Base-by-base conservation (phyloP, 1,140 invertebrate genomes). In the Cydia splendana region DNA sequence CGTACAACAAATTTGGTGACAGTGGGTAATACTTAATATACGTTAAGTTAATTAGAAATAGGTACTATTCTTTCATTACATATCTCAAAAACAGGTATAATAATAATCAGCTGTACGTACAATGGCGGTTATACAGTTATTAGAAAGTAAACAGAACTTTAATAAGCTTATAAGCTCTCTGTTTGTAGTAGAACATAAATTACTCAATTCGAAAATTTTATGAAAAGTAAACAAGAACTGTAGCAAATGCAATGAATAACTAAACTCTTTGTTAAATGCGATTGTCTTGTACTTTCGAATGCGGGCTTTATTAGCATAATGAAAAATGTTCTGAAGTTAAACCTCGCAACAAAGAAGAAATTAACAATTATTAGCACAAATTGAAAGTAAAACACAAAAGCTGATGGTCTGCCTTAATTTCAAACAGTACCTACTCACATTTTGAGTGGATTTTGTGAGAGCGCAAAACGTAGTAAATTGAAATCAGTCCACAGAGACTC, bases 191-290 rank as follows among this genome's bases (percentile, higher is more conserved):
- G n/a, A n/a, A 30, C 13, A 69, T 28, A 69, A 15, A n/a, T 69
- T 28, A 3, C 2, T 30, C 1, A 24, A 38, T 30, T 30, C 20
- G 7, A 65, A 2, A 65, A 10, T 65, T 30, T 65, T 28, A 20
- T 65, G 4, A 24, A 30, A 65, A 65, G 18, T 28, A 24, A 65
- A 65, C 62, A 65, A 65, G 42, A 42, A 42, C 24, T 65, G 24
- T 24, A 24, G 5, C 62, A 30, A 28, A n/a, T 75, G 75, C 53
- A 45, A 62, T 65, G n/a, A 30, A 53, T 75, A 20, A 34, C 30
- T 75, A n/a, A 34, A 57, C 20, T 20, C 75, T 45, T 76, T 69
- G 28, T 51, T 20, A 10, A 62, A 62, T 71, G 67, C 67, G 34
- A 24, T 71, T 42, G 10, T 71, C 30, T 12, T 15, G 65, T 30